A percentile compares a stretch with the other conserved stretches of the same genome.
Conservation (phyloP, 2,888 invertebrate genomes). For the Timandra comae region DNA sequence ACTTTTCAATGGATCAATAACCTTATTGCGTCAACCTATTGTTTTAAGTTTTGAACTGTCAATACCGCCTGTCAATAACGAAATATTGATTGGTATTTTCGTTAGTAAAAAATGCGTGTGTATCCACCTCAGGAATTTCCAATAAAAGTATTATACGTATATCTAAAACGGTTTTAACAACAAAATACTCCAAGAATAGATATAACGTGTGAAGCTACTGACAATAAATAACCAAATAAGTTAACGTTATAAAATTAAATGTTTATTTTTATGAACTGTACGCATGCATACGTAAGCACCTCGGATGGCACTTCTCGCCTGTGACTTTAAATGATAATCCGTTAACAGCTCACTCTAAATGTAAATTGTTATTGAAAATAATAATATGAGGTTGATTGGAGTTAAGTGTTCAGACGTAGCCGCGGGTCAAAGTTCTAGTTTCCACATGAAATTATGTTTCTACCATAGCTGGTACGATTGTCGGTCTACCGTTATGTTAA, state of each 20-base stretch:
- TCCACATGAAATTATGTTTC: constrained; percentile 55
- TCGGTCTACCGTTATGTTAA: constrained; percentile 24
- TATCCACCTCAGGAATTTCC: too few species aligned
- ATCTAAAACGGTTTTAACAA: too few species aligned
- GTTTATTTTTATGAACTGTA: background rate
- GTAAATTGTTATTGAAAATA: constrained; percentile 20
- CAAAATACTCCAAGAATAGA: too few species aligned
- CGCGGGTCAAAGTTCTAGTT: constrained; percentile 41
- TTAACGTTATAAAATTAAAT: background rate
- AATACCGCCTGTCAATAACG: constrained; percentile 9
- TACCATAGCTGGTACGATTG: constrained; percentile 35
- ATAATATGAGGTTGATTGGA: constrained; percentile 20
- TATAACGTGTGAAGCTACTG: constrained; percentile 8
- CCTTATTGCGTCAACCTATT: constrained; percentile 44
- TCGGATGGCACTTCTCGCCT: constrained; percentile 6
- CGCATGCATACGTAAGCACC: constrained; percentile 3
- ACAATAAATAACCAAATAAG: constrained; percentile 2
- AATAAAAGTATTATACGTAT: too few species aligned
- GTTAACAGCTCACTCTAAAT: constrained; percentile 16
- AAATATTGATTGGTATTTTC: too few species aligned
- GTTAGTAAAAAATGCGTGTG: too few species aligned
- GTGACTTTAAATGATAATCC: constrained; percentile 12
- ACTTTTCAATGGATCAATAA: too few species aligned
- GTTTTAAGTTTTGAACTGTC: constrained; percentile 34
- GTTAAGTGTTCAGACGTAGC: constrained; percentile 33